Evolutionary conservation across 2,113 vertebrate species (phyloP).

Genomic region (Anser brachyrhynchus): DNA sequence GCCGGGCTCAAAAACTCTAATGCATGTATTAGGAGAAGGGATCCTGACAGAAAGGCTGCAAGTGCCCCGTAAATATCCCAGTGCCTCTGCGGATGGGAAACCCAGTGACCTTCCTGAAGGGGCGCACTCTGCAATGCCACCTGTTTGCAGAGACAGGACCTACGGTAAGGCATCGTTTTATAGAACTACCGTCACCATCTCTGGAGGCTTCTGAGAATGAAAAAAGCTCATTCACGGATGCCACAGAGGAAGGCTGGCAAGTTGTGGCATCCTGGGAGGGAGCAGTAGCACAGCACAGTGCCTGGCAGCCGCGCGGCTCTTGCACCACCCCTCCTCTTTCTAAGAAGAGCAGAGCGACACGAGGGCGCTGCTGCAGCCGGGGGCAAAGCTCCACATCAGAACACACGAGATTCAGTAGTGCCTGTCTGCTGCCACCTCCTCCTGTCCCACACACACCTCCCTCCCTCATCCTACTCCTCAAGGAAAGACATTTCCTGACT

Average conservation of each 20-base stretch:
- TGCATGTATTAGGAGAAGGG: not conserved
- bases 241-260: not conserved
- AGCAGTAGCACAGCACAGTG: fast-evolving
- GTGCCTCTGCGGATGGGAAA: not conserved
- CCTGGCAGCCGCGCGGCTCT: not conserved
- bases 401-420: not conserved
- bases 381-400: not conserved
- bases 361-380: not conserved
- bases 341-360: not conserved
- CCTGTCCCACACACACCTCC: fast-evolving
- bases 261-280: not conserved
- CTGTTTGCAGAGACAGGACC: not conserved
- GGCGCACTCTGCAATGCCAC: not conserved
- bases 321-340: not conserved
- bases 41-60: not conserved
- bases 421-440: not conserved
- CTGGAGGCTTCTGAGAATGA: not conserved
- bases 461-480: not conserved
- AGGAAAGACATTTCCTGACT: not conserved
- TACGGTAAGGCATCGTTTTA: not conserved
- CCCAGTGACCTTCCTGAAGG: constrained; percentile 13
- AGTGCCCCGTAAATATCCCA: not conserved
- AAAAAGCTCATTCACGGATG: not conserved
- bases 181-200: not conserved
- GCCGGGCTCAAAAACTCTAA: constrained; percentile 9